phyloP scores from a whole-genome alignment of 1,140 invertebrate genomes.

The Ceratosolen fusciceps region DNA sequence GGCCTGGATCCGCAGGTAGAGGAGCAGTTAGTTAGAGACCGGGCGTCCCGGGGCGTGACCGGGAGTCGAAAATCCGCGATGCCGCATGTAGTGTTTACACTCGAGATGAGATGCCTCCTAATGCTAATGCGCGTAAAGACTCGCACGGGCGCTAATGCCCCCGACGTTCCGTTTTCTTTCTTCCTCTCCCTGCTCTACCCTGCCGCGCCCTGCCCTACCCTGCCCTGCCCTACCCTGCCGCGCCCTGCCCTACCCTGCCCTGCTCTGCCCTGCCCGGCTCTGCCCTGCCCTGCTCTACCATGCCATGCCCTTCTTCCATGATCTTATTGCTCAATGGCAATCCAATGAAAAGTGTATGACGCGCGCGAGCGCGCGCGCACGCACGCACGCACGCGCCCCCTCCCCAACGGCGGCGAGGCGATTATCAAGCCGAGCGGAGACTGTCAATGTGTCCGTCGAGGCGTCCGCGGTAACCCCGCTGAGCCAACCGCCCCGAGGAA shows the following conservation, averaged over 20 bases:
- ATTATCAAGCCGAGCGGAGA: constrained; percentile 72
- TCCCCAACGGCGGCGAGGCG: constrained; percentile 67
- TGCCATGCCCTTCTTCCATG: constrained; percentile 35
- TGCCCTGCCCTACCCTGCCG: too few relatives aligned
- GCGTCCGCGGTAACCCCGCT: constrained; percentile 70
- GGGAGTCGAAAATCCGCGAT: constrained; percentile 64
- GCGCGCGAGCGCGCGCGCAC: constrained; percentile 55
- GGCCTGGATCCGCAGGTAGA: constrained; percentile 11
- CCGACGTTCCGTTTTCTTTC: constrained; percentile 55
- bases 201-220: too few relatives aligned
- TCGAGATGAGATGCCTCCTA: constrained; percentile 72
- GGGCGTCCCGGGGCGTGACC: constrained; percentile 63
- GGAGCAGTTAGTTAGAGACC: constrained; percentile 12
- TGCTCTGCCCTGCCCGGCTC: too few relatives aligned
- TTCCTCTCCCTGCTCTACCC: too few relatives aligned
- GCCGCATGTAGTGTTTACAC: constrained; percentile 72
- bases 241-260: too few relatives aligned
- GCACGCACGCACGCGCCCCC: too few relatives aligned
- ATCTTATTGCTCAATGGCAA: constrained; percentile 72
- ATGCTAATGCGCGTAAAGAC: constrained; percentile 66
- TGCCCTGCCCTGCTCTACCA: too few relatives aligned
- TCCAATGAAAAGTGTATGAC: constrained; percentile 71
- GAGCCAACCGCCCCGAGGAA: constrained; percentile 66
- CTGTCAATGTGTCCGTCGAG: constrained; percentile 72
- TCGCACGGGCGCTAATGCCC: constrained; percentile 54